Evolutionary conservation across 92 coral and sea anemone species (phyloP), one percentile per base, ranked within the genome.

Genomic region (Parazoanthus atlanticus): DNA sequence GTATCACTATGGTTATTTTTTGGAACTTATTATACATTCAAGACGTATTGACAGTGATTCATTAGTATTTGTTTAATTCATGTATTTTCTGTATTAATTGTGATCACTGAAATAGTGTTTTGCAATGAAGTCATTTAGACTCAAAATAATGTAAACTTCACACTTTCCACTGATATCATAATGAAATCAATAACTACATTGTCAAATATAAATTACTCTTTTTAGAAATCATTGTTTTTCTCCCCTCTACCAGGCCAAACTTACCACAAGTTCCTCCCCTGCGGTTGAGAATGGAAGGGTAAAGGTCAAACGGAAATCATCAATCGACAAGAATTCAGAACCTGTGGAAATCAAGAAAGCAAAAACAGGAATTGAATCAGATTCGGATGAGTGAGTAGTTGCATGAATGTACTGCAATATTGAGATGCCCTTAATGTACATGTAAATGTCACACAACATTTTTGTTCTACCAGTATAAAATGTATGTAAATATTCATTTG

Each of bases 251-350:
- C 31, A 94, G 91, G 88, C 89, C 43, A 88, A 91, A 88, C 79
- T 90, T 16, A 56, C 74, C 32, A 49, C 85, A 25, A 67, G n/a
- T n/a, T n/a, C 81, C 3, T 78, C 91, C 5, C 91, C 91, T 40
- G 78, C 38, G 10, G 82, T 40, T 31, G 91, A 89, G 46, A 86
- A 78, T 31, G 88, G 91, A 30, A 93, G 61, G 46, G 72, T 56
- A 16, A 80, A 54, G 40, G 34, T 56, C 32, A 95, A 95, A 70
- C 94, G 96, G 56, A 94, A 90, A 43, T 92, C 84, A 38, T 90
- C 93, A 31, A 91, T 90, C 36, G 98, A 41, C 23, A 89, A 79
- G 81, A 28, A 83, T 40, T 25, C 72, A 12, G 94, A 95, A 31
- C 90, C 84, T 23, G 85, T 84, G 47, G 88, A 86, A 43, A 80